Evolutionary conservation across 1,140 invertebrate species (phyloP).

Genomic region (Pseudomyrmex cubaensis): DNA sequence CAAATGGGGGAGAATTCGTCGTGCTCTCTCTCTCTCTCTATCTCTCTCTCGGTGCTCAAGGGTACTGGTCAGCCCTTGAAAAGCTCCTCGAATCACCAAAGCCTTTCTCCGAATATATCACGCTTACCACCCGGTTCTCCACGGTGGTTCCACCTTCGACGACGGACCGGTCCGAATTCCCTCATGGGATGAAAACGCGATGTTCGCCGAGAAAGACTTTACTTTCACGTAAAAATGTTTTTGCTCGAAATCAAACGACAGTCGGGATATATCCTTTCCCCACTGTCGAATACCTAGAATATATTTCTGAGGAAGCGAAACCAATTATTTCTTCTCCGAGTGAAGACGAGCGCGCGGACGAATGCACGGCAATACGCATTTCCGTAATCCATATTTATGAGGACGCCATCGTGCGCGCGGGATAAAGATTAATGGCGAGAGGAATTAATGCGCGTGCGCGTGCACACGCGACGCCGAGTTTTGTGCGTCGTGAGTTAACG

Average conservation of each 20-base stretch:
- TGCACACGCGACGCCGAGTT: slow-evolving; percentile 3
- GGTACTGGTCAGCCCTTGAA: slow-evolving; percentile 67
- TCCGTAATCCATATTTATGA: slow-evolving; percentile 72
- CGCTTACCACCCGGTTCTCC: slow-evolving; percentile 10
- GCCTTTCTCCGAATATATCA: slow-evolving; percentile 60
- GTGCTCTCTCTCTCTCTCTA: slow-evolving; percentile 43
- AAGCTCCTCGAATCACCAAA: slow-evolving; percentile 63
- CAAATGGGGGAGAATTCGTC: slow-evolving; percentile 67
- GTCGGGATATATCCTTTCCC: background rate
- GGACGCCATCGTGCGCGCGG: slow-evolving; percentile 5
- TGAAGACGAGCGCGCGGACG: slow-evolving; percentile 25
- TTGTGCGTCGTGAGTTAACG: slow-evolving; percentile 65
- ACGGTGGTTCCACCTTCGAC: background rate
- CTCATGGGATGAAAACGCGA: background rate
- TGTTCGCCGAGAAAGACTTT: no score
- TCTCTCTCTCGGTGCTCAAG: slow-evolving; percentile 44
- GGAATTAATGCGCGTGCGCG: slow-evolving; percentile 54
- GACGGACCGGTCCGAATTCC: background rate
- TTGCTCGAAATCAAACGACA: slow-evolving; percentile 9
- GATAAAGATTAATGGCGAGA: slow-evolving; percentile 52
- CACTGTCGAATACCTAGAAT: background rate
- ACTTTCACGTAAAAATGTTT: background rate
- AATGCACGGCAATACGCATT: slow-evolving; percentile 48
- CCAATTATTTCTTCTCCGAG: slow-evolving; percentile 37
- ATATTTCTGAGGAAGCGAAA: slow-evolving; percentile 37